Conservation (phyloP, 2,888 invertebrate genomes). For the Oconnorella tubifera region DNA sequence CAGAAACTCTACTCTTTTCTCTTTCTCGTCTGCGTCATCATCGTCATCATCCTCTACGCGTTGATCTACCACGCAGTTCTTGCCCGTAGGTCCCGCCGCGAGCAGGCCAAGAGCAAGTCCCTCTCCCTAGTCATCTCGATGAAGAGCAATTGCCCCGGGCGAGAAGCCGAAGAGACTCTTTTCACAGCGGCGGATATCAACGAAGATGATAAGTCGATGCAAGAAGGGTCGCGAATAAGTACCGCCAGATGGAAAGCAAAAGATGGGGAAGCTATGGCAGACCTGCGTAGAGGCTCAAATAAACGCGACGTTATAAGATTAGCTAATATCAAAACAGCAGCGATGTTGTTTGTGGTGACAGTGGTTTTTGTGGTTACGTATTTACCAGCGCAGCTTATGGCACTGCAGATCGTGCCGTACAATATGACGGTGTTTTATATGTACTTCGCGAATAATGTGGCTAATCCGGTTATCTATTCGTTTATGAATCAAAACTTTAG, state of each 20-base stretch:
- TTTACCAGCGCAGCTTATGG: constrained; percentile 50
- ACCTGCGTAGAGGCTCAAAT: background rate
- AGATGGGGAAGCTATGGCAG: background rate
- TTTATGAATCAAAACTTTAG: constrained; percentile 55
- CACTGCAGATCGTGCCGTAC: constrained; percentile 37
- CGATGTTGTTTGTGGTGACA: constrained; percentile 54
- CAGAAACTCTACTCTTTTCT: constrained; percentile 49
- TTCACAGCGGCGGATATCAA: constrained; percentile 33
- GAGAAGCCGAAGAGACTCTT: constrained; percentile 33
- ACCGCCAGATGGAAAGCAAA: background rate
- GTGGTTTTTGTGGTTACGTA: constrained; percentile 52
- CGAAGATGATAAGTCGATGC: background rate
- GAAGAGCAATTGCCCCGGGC: background rate
- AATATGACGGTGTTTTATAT: constrained; percentile 52
- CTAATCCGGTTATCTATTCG: constrained; percentile 55
- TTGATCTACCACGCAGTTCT: constrained; percentile 49
- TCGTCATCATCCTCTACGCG: constrained; percentile 49
- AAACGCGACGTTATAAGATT: constrained; percentile 18
- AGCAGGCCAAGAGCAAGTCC: constrained; percentile 27
- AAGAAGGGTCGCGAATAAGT: background rate
- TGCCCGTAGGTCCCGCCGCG: constrained; percentile 17
- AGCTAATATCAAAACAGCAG: constrained; percentile 51
- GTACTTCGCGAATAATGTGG: constrained; percentile 55
- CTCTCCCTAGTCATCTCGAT: constrained; percentile 17
- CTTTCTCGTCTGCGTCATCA: constrained; percentile 47